Evolutionary conservation across 2,797 vertebrate genomes (phyloP), one percentile per base, ranked within the genome.

Genomic region (Spheniscus humboldti): DNA sequence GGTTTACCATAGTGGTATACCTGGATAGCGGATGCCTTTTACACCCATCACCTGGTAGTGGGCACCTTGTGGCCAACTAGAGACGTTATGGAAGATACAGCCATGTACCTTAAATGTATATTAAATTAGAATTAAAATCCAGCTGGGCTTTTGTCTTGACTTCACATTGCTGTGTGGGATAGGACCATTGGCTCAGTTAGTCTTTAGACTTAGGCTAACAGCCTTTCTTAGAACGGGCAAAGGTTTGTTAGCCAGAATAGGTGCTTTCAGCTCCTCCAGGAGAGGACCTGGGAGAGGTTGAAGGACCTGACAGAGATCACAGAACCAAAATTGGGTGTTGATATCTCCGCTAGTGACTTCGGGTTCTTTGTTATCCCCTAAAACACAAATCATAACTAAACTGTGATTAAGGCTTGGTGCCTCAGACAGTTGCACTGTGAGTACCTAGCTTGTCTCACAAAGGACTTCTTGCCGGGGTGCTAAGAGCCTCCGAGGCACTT

Each of bases 401-500:
- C 4, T 15, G 7, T 0, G 1, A 0, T 12, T 7, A 7, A 47
- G 72, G 27, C 66, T 60, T 5, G 7, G 22, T 80, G 30, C 60
- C 28, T 67, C 37, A 57, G 79, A 2, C 47, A n/a, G 20, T 7
- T 55, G 25, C 53, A 6, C 11, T 30, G 52, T 18, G 41, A 55
- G 16, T 18, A 3, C 37, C 60, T n/a, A 43, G 23, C 41, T 52
- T 14, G 31, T 47, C 52, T 53, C 67, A 33, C 17, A 2, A 2
- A 31, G n/a, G 52, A 35, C 33, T 28, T 96, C 41, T 62, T 7
- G 1, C 72, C 0, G 0, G 43, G 74, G 25, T 50, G 76, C 75
- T 24, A 10, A 16, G 52, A 82, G 45, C 69, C 43, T 64, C 33
- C 0, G 0, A 2, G 33, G 3, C 0, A 1, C 62, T 43, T 59